A percentile compares a stretch with the other conserved stretches of the same genome.
Conservation (phyloP, 2,797 vertebrate species). For the Neoniphon sammara region DNA sequence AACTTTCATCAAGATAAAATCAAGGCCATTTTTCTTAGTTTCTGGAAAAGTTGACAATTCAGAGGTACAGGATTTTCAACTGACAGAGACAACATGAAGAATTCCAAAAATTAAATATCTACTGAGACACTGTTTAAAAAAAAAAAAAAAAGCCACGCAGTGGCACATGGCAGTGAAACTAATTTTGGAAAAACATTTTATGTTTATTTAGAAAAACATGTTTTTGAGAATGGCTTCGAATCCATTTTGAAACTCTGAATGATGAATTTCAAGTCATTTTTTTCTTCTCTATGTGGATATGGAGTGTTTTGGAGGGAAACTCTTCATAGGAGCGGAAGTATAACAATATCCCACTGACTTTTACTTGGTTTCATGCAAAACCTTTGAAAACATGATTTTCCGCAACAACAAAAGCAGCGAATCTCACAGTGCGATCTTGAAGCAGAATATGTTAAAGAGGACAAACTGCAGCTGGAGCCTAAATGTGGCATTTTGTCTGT, state of each 20-base stretch:
- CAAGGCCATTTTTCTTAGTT: slow-evolving; percentile 12
- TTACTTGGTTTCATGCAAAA: background rate
- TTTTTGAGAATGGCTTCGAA: background rate
- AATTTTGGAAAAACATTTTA: slow-evolving; percentile 1
- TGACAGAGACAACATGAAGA: slow-evolving; percentile 16
- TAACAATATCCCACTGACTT: background rate
- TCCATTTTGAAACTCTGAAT: background rate
- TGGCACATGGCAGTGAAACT: background rate
- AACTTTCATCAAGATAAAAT: slow-evolving; percentile 7
- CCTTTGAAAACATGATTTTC: background rate
- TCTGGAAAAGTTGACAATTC: slow-evolving; percentile 22
- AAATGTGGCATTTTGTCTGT: slow-evolving; percentile 11
- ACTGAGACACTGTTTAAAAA: too few species aligned
- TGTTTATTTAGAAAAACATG: background rate
- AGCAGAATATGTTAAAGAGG: slow-evolving; percentile 10
- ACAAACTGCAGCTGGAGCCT: background rate
- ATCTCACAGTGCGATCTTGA: slow-evolving; percentile 4
- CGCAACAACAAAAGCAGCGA: background rate
- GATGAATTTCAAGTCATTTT: background rate
- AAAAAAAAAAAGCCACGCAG: too few species aligned
- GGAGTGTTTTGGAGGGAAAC: background rate
- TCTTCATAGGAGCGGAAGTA: background rate
- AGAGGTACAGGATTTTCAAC: slow-evolving; percentile 19
- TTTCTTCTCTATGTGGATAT: background rate
- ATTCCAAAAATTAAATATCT: slow-evolving; percentile 55